Evolutionary conservation across 2,888 invertebrate species (phyloP).

Genomic region (Galerucella calmariensis): DNA sequence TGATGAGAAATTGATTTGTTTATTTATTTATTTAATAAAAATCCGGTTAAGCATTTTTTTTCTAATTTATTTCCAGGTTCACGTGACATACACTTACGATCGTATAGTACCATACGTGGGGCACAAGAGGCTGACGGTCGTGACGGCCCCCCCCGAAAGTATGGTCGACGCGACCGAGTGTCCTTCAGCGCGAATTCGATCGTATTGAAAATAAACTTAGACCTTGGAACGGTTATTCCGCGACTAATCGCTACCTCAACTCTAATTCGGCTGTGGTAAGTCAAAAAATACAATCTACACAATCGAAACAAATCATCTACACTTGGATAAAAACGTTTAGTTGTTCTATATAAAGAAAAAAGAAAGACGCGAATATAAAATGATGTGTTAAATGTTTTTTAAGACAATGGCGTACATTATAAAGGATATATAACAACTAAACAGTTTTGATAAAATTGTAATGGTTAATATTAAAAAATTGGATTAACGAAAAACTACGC

Average conservation of each 20-base stretch:
- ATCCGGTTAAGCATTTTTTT: neutral
- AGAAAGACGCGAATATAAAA: too few relatives aligned
- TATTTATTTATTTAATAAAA: neutral
- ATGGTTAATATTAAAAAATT: too few relatives aligned
- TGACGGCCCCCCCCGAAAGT: slow-evolving; percentile 71
- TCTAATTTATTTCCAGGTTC: slow-evolving; percentile 53
- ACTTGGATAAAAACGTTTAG: neutral
- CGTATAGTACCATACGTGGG: slow-evolving; percentile 65
- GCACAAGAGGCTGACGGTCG: slow-evolving; percentile 72
- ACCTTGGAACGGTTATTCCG: slow-evolving; percentile 71
- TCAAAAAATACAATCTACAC: neutral
- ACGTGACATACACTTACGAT: slow-evolving; percentile 65
- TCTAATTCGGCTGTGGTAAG: slow-evolving; percentile 80
- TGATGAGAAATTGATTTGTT: too few relatives aligned
- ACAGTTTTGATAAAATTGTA: too few relatives aligned
- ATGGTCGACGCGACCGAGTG: slow-evolving; percentile 73
- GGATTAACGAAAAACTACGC: too few relatives aligned
- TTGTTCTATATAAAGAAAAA: neutral
- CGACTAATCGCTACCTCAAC: slow-evolving; percentile 82
- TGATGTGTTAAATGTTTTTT: too few relatives aligned
- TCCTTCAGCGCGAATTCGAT: slow-evolving; percentile 75
- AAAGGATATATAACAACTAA: too few relatives aligned
- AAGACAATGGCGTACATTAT: too few relatives aligned
- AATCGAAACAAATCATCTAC: neutral
- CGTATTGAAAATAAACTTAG: slow-evolving; percentile 76